Base-by-base conservation (phyloP, 2,797 vertebrate species). In the Sebastes reedi region DNA sequence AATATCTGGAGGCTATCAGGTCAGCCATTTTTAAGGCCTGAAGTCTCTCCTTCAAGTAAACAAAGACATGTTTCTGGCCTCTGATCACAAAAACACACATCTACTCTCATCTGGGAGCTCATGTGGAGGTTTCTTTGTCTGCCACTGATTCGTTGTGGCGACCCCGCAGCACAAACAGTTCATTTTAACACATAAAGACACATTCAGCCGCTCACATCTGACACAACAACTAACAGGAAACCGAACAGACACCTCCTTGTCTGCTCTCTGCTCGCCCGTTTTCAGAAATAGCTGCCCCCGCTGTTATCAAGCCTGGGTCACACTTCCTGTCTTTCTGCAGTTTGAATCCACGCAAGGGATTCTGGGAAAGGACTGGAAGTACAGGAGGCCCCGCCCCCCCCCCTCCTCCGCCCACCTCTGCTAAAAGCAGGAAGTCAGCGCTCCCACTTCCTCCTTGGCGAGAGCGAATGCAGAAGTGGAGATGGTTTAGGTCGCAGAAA, bases 151-250 rank as follows among this genome's bases (percentile, higher is more conserved):
- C 11, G 11, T 12, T 14, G 29, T 24, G 76, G 67, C 66, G 18
- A 83, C 72, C 82, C 68, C 67, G 20, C 34, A 85, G 87, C 81
- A 88, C 90, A 88, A 89, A 88, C 70, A 75, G 79, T 85, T 91
- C 80, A 83, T 84, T 91, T 87, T 83, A 79, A 90, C 82, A 79
- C 90, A 91, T 89, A 88, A 89, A 88, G 91, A 83, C 91, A 88
- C 86, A 86, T 88, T 92, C 80, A 90, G 88, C 68, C 1, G 58
- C 83, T 81, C 82, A 75, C 92, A 92, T 93, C 90, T 92, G 91
- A 93, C 90, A 88, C 90, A 93, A 93, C 90, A 93, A 89, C 80
- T 77, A 84, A 88, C 92, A 92, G 92, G 91, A 93, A 93, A 30
- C 72, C 4, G 67, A 88, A 91, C 87, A 92, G 89, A 89, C 90